Evolutionary conservation across 2,113 vertebrate genomes (phyloP).

Genomic region (Cardinalis cardinalis): DNA sequence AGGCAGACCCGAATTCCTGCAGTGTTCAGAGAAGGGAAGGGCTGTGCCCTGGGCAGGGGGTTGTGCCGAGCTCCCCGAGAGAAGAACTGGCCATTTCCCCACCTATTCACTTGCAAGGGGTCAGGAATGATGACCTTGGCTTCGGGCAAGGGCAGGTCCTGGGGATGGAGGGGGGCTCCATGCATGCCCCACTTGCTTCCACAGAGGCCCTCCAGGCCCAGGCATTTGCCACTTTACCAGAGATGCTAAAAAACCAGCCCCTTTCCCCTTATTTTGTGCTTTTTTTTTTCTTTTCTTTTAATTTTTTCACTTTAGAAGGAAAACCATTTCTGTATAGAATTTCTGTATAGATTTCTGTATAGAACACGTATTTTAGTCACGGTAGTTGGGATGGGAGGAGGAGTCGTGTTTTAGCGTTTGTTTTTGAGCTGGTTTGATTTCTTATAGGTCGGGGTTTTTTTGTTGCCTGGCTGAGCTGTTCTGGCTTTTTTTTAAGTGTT

Average conservation of each 20-base stretch:
- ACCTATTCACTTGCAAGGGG: neutral
- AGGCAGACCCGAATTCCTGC: neutral
- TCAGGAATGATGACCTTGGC: neutral
- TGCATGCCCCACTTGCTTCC: neutral
- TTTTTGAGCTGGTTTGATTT: too few relatives aligned
- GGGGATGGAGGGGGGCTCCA: neutral
- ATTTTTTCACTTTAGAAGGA: neutral
- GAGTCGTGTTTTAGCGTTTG: too few relatives aligned
- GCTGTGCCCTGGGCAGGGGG: neutral
- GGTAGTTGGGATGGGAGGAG: too few relatives aligned
- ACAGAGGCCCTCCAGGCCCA: neutral
- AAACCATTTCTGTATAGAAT: neutral
- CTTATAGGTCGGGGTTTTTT: too few relatives aligned
- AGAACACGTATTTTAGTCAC: too few relatives aligned
- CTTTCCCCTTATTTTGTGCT: neutral
- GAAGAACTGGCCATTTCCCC: neutral
- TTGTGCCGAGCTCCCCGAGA: neutral
- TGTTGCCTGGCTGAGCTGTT: too few relatives aligned
- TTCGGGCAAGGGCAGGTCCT: neutral
- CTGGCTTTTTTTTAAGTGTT: too few relatives aligned
- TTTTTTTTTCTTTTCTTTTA: accelerated
- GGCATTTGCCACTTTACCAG: neutral
- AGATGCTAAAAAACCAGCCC: neutral
- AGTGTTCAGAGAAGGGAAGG: neutral
- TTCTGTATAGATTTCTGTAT: too few relatives aligned